Evolutionary conservation across 2,797 vertebrate species (phyloP).

Genomic region (Gymnodraco acuticeps): DNA sequence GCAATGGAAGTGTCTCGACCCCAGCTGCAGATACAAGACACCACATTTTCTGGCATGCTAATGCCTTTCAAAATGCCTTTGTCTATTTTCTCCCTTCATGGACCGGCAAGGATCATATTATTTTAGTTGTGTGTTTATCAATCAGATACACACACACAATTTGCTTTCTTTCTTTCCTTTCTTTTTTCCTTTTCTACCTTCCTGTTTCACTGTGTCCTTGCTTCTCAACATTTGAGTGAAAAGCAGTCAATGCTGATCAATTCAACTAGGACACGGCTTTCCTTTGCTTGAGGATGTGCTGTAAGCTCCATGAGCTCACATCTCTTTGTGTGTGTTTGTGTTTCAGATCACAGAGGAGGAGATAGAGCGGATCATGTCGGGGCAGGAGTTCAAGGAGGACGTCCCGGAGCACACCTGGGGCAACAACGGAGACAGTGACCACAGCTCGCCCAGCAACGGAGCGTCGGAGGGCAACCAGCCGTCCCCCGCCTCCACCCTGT

Average conservation of each 20-base stretch:
- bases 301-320: neutral
- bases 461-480: constrained; percentile 98
- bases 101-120: constrained; percentile 48
- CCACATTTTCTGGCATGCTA: constrained; percentile 42
- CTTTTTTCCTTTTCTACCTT: constrained; percentile 22
- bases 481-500: constrained; percentile 95
- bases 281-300: constrained; percentile 27
- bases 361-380: constrained; percentile 99
- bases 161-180: constrained; percentile 36
- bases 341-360: constrained; percentile 97
- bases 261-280: constrained; percentile 35
- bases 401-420: constrained; percentile 93
- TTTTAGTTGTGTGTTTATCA: constrained; percentile 36
- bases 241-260: constrained; percentile 51
- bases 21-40: constrained; percentile 31
- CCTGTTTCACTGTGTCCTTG: constrained; percentile 63
- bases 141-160: neutral
- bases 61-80: constrained; percentile 59
- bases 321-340: constrained; percentile 8
- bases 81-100: constrained; percentile 31
- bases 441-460: constrained; percentile 96
- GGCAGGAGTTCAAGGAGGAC: constrained; percentile 99
- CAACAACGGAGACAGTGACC: constrained; percentile 97
- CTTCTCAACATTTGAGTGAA: constrained; percentile 52
- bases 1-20: constrained; percentile 55